Percentiles rank a stretch among this genome's conserved stretches.
Conservation (phyloP, 2,797 vertebrate genomes). For the Prunella strophiata region DNA sequence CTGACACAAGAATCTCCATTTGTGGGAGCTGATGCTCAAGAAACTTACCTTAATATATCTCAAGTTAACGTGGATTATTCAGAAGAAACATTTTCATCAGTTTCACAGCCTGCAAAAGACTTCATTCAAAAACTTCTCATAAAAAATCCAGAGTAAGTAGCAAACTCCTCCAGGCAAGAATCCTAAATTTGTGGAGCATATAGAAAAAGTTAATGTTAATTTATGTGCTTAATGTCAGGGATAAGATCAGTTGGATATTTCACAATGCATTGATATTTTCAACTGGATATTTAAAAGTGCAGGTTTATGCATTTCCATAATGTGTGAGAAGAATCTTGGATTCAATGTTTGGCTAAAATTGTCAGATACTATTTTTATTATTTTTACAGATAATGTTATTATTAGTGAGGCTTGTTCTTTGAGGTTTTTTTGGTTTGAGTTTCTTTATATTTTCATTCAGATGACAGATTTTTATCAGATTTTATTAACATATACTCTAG, state of each 20-base stretch:
- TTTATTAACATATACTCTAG: background rate
- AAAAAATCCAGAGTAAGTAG: constrained; percentile 93
- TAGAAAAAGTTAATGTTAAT: background rate
- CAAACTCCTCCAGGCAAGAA: background rate
- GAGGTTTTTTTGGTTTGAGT: background rate
- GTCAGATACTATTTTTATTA: background rate
- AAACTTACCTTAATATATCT: constrained; percentile 96
- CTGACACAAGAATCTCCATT: constrained; percentile 95
- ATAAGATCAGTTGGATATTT: background rate
- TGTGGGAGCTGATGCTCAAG: constrained; percentile 90
- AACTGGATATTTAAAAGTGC: background rate
- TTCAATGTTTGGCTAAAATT: background rate
- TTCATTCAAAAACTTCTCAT: constrained; percentile 93
- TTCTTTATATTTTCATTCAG: background rate
- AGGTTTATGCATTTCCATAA: background rate
- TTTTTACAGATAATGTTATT: background rate
- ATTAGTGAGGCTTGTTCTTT: background rate
- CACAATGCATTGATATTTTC: background rate
- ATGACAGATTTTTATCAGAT: background rate
- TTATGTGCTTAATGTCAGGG: background rate
- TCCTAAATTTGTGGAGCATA: background rate
- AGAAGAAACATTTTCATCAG: constrained; percentile 85
- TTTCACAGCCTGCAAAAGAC: constrained; percentile 91
- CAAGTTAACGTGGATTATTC: constrained; percentile 96
- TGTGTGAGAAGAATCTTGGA: background rate